Percentiles rank a stretch among this genome's conserved stretches.
These are phyloP conservation scores for Orchesellides sinensis DNA, from an alignment of 2,888 invertebrate genomes.

Conservation along the genomic window DNA sequence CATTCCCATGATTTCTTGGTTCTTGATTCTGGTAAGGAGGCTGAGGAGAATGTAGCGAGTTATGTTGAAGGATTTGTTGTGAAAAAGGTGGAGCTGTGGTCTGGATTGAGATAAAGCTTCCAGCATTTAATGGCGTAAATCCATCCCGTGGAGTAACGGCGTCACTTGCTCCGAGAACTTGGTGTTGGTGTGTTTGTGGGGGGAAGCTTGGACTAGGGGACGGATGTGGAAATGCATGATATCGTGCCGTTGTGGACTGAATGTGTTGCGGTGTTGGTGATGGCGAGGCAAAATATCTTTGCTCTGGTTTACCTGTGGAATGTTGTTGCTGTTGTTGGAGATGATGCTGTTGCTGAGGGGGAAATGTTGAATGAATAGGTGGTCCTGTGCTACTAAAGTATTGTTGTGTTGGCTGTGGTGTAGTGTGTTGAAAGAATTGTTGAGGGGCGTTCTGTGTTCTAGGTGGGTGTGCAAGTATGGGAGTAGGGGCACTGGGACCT, in stretches of 20 bases:
- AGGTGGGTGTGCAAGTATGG: not conserved
- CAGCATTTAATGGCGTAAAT: conserved; percentile 64
- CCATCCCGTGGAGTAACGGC: conserved; percentile 61
- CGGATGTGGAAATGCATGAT: not conserved
- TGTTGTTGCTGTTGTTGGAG: conserved; percentile 21
- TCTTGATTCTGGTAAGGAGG: conserved; percentile 19
- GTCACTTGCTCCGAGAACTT: not conserved
- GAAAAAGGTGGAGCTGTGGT: conserved; percentile 70
- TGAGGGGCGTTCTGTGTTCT: not conserved
- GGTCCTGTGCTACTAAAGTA: not conserved
- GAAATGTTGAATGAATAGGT: not conserved
- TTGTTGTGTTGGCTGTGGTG: conserved; percentile 37
- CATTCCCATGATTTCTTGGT: too few relatives aligned
- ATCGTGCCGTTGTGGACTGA: not conserved
- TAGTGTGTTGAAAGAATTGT: conserved; percentile 7
- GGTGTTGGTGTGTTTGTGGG: not conserved
- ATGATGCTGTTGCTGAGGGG: not conserved
- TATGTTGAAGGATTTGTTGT: conserved; percentile 61
- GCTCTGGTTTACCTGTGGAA: conserved; percentile 35
- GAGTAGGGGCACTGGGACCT: not conserved
- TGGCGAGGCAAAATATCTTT: conserved; percentile 29
- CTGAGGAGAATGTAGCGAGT: conserved; percentile 43
- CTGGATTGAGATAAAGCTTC: conserved; percentile 68
- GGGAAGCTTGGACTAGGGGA: not conserved
- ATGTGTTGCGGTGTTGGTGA: conserved; percentile 10